Percentiles rank a stretch among this genome's conserved stretches.
Conservation (phyloP, 1,140 invertebrate species). For the Drosophila sulfurigaster region DNA sequence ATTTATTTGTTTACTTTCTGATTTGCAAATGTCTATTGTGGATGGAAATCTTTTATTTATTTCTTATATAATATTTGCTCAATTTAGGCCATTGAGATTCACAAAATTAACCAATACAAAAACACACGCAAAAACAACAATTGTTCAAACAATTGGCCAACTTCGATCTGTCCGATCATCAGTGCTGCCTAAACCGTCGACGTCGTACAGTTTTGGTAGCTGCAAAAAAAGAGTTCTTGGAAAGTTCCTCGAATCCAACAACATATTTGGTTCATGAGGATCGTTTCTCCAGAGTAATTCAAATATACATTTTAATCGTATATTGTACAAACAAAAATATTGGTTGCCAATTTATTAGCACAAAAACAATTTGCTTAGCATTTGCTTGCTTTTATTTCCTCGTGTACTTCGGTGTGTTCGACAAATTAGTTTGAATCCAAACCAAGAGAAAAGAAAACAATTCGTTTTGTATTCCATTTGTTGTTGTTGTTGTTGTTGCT, state of each 20-base stretch:
- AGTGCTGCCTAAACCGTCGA: not conserved
- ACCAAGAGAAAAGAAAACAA: not conserved
- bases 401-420: slow-evolving; percentile 4
- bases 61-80: slow-evolving; percentile 7
- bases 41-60: slow-evolving; percentile 47
- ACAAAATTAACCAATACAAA: slow-evolving; percentile 3
- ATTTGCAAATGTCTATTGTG: slow-evolving; percentile 39
- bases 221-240: slow-evolving; percentile 1
- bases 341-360: not conserved
- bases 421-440: not conserved
- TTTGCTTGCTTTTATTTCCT: slow-evolving; percentile 20
- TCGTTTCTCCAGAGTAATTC: not conserved
- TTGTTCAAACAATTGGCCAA: slow-evolving; percentile 14
- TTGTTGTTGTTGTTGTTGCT: not conserved
- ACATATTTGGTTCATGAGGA: not conserved
- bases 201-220: slow-evolving; percentile 6
- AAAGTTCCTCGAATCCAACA: slow-evolving; percentile 14
- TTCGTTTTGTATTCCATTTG: slow-evolving; percentile 11
- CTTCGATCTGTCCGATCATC: not conserved
- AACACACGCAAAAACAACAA: slow-evolving; percentile 8
- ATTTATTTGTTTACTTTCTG: slow-evolving; percentile 23
- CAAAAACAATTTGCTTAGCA: not conserved
- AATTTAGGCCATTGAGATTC: slow-evolving; percentile 7
- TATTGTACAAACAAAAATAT: slow-evolving; percentile 7
- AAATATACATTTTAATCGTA: slow-evolving; percentile 2